Conservation (phyloP, 1,140 invertebrate genomes). For the Leptinotarsa texana region DNA sequence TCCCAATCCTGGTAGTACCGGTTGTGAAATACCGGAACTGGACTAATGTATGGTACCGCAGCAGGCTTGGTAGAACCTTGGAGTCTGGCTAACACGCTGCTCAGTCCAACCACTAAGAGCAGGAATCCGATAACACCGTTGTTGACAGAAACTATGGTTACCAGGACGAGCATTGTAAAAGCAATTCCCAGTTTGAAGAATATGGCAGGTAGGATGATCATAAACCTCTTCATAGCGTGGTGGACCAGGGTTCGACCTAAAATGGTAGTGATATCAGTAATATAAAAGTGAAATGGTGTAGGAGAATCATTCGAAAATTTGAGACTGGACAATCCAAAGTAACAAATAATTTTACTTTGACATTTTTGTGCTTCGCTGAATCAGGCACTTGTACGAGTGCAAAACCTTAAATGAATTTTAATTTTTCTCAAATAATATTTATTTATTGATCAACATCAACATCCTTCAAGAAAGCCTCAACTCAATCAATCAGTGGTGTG, state of each 20-base stretch:
- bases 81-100: constrained; percentile 50
- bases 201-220: constrained; percentile 51
- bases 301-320: too few relatives aligned
- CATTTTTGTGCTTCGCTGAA: too few relatives aligned
- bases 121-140: constrained; percentile 54
- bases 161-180: constrained; percentile 51
- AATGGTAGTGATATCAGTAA: constrained; percentile 10
- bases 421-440: too few relatives aligned
- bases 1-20: constrained; percentile 35
- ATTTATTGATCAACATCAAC: too few relatives aligned
- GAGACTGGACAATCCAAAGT: too few relatives aligned
- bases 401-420: too few relatives aligned
- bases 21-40: constrained; percentile 39
- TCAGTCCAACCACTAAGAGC: constrained; percentile 52
- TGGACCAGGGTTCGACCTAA: constrained; percentile 53
- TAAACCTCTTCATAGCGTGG: constrained; percentile 50
- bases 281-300: neutral
- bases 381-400: too few relatives aligned
- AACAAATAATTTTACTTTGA: too few relatives aligned
- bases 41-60: constrained; percentile 28
- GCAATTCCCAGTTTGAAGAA: constrained; percentile 55
- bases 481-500: too few relatives aligned
- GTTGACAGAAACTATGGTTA: constrained; percentile 51
- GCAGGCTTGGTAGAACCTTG: constrained; percentile 45
- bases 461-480: too few relatives aligned